These are phyloP conservation scores for Microtus montanus DNA, from an alignment of 2,113 vertebrate species.

Conservation along the genomic window DNA sequence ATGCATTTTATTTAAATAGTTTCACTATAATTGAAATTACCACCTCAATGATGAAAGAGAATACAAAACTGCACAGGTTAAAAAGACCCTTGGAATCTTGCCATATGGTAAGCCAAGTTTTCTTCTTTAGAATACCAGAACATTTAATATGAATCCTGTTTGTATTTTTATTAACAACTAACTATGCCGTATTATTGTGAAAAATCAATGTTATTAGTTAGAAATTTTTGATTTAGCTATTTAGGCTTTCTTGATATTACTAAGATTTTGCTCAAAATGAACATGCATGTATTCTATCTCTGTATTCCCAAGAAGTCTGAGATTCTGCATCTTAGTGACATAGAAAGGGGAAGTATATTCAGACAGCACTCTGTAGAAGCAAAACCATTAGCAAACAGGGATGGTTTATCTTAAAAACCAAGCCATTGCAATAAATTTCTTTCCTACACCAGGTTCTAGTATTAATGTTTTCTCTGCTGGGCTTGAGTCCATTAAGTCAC, in stretches of 20 bases:
- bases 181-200: neutral
- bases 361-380: neutral
- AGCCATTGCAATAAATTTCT: neutral
- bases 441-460: neutral
- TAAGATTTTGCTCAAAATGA: neutral
- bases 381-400: neutral
- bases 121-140: neutral
- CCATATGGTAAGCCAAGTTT: neutral
- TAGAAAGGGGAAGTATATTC: neutral
- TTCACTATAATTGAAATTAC: constrained; percentile 57
- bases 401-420: neutral
- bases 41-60: constrained; percentile 51
- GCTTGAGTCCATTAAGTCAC: neutral
- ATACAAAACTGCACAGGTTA: constrained; percentile 46
- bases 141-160: neutral
- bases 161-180: neutral
- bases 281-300: neutral
- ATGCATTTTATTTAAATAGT: constrained; percentile 66
- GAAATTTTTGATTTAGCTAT: neutral
- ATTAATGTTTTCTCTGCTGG: neutral
- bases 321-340: neutral
- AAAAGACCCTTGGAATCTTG: neutral
- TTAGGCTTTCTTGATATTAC: neutral
- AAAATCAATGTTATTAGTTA: neutral
- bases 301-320: neutral